These are phyloP conservation scores for Euphydryas editha DNA, from an alignment of 2,888 invertebrate genomes.

Conservation along the genomic window DNA sequence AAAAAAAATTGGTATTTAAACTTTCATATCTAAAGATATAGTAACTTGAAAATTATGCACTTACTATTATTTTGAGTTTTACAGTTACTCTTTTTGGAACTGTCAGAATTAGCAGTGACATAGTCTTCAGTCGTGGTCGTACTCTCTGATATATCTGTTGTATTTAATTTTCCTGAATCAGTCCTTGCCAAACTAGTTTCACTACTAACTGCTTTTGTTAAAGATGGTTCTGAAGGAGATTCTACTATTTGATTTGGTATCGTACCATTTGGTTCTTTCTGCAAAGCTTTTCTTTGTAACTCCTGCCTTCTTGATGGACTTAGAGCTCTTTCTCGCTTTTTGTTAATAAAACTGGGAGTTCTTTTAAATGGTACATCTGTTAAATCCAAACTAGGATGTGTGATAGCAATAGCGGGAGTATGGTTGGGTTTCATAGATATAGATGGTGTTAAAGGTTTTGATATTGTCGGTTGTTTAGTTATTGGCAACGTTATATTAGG, in stretches of 20 bases:
- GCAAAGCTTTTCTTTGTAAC: constrained; percentile 68
- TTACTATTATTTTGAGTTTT: constrained; percentile 75
- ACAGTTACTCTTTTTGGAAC: constrained; percentile 85
- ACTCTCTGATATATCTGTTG: constrained; percentile 93
- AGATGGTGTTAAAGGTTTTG: constrained; percentile 64
- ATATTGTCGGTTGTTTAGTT: constrained; percentile 76
- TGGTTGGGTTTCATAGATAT: constrained; percentile 64
- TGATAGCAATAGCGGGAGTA: constrained; percentile 84
- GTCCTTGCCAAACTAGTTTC: constrained; percentile 85
- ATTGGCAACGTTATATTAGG: constrained; percentile 73
- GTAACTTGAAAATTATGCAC: constrained; percentile 37
- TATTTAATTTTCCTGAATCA: constrained; percentile 88
- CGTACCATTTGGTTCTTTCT: constrained; percentile 73
- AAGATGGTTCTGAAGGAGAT: constrained; percentile 64
- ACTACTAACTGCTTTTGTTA: constrained; percentile 67
- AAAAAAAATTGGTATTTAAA: background rate
- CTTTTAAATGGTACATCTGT: constrained; percentile 77
- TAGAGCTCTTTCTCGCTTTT: constrained; percentile 78
- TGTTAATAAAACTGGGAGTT: constrained; percentile 78
- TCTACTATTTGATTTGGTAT: constrained; percentile 70
- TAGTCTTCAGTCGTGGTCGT: constrained; percentile 94
- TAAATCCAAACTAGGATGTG: constrained; percentile 80
- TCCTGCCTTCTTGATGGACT: constrained; percentile 80
- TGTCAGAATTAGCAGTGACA: constrained; percentile 92
- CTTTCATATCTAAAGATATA: background rate